Evolutionary conservation across 1,140 invertebrate genomes (phyloP).

Genomic region (Bombus picipes): DNA sequence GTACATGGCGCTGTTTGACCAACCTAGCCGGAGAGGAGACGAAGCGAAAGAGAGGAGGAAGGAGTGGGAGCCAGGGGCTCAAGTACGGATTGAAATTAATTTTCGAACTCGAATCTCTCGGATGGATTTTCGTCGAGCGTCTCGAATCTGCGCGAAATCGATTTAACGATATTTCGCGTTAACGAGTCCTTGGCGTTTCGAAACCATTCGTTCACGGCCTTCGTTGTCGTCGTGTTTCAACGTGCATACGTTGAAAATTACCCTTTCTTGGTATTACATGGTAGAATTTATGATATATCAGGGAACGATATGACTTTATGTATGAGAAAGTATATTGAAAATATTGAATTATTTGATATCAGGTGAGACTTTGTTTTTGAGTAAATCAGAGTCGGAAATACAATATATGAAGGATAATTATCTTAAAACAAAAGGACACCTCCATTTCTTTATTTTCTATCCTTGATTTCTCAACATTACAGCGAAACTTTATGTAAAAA

Average conservation of each 20-base stretch:
- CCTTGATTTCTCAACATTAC: too few species aligned
- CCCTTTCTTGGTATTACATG: neutral
- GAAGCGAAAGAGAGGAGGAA: neutral
- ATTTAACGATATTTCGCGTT: neutral
- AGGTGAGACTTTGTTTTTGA: too few species aligned
- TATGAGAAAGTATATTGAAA: too few species aligned
- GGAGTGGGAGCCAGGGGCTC: neutral
- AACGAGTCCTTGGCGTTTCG: neutral
- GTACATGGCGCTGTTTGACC: conserved; percentile 52
- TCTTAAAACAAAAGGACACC: too few species aligned
- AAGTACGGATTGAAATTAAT: conserved; percentile 58
- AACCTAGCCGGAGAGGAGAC: conserved; percentile 28
- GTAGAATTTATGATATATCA: neutral
- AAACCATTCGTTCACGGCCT: neutral
- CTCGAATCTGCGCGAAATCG: conserved; percentile 18
- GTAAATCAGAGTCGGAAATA: neutral
- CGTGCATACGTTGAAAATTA: too few species aligned
- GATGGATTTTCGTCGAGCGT: conserved; percentile 42
- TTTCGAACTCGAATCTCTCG: conserved; percentile 45
- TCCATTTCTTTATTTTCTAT: neutral
- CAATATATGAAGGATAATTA: neutral
- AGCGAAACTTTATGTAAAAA: too few species aligned
- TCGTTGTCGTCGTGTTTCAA: too few species aligned
- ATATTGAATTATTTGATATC: too few species aligned
- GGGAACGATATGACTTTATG: neutral